Conservation (phyloP, 2,888 invertebrate species). For the Drosophila putrida region DNA sequence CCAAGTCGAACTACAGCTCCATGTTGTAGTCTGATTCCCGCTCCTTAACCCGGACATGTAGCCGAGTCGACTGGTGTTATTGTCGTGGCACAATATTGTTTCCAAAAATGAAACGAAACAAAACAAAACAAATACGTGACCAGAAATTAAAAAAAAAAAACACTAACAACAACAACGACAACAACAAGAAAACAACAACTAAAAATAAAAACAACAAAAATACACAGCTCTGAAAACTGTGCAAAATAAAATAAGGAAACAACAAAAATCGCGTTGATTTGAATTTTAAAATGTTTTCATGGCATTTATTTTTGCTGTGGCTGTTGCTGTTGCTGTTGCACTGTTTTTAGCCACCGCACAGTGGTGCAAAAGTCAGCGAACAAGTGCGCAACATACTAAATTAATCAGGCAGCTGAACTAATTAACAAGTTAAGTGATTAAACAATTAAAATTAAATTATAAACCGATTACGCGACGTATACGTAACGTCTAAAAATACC, state of each 20-base stretch:
- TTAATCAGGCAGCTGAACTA: not conserved
- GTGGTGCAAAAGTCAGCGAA: constrained; percentile 27
- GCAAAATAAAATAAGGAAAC: constrained; percentile 77
- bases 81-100: constrained; percentile 80
- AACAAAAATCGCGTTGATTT: constrained; percentile 78
- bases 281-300: constrained; percentile 79
- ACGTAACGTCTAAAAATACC: constrained; percentile 13
- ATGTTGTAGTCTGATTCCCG: constrained; percentile 20
- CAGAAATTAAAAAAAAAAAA: constrained; percentile 70
- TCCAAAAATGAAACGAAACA: constrained; percentile 77
- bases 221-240: constrained; percentile 62
- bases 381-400: not conserved
- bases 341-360: constrained; percentile 33
- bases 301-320: constrained; percentile 64
- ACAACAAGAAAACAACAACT: constrained; percentile 35
- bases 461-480: constrained; percentile 26
- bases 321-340: not conserved
- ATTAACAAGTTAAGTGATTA: constrained; percentile 18
- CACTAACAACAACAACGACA: not conserved
- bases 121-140: constrained; percentile 80
- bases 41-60: constrained; percentile 39
- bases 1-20: not conserved
- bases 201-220: constrained; percentile 52
- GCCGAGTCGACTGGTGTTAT: constrained; percentile 58
- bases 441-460: constrained; percentile 9